Evolutionary conservation across 1,140 invertebrate species (phyloP), one percentile per base, ranked within the genome.

Genomic region (Drosophila funebris): DNA sequence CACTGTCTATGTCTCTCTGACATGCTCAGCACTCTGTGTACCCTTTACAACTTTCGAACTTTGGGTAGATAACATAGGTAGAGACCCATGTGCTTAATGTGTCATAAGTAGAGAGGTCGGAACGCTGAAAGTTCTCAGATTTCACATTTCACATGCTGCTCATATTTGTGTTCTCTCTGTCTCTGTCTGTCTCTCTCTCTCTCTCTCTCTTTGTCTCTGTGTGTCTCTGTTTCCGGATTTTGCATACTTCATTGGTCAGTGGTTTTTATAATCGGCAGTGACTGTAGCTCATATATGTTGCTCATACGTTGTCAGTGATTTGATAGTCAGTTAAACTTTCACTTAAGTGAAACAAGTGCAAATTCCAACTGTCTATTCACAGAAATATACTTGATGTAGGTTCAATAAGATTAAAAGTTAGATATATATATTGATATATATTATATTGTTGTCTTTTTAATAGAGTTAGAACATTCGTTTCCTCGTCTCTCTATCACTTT

Each of bases 81-180:
- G n/a, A 24, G 50, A 44, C 53, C 53, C 53, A 43, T 16, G 52
- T 58, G 62, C 69, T 72, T 72, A 72, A 72, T 67, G 69, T 72
- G 69, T 72, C 69, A 72, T 66, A 72, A 72, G 52, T 72, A 72
- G 20, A 72, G 20, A 53, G 18, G 9, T 46, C 9, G 5, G 37
- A 31, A 61, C 63, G 69, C 33, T 72, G 54, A 67, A 72, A 72
- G 62, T 72, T 67, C 53, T 72, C 69, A 67, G 69, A 67, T 72
- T 72, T 67, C 29, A 22, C 41, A 54, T 63, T 69, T 50, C 27
- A 18, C 48, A n/a, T 33, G 22, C 22, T 27, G 20, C 27, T 48
- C 24, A 27, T 27, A 6, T 27, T 27, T n/a, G 1, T 4, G 7
- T 11, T 37, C 33, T 36, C 33, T 11, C 7, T 27, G 3, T 27